Conservation (phyloP, 2,888 invertebrate species). For the Andrena chrysosceles region DNA sequence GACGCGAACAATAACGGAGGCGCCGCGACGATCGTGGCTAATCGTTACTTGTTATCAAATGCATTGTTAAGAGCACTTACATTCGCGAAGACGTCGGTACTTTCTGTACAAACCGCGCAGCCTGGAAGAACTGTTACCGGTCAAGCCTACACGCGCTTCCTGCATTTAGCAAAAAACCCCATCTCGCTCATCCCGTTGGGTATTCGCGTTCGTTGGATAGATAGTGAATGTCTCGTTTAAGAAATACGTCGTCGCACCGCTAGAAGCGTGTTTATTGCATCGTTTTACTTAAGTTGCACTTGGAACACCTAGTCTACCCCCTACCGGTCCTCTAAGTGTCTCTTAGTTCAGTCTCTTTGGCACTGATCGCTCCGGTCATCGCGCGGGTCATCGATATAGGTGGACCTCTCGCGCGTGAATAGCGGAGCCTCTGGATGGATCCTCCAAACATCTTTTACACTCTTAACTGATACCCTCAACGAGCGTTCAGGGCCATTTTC, state of each 20-base stretch:
- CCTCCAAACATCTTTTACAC: conserved; percentile 18
- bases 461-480: not conserved
- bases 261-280: conserved; percentile 61
- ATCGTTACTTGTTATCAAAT: conserved; percentile 59
- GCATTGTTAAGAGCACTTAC: conserved; percentile 69
- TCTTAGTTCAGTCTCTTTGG: conserved; percentile 63
- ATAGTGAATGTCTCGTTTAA: conserved; percentile 16
- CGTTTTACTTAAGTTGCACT: conserved; percentile 60
- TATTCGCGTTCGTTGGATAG: conserved; percentile 8
- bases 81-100: conserved; percentile 42
- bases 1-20: conserved; percentile 26
- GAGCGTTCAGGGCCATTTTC: not conserved
- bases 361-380: conserved; percentile 48
- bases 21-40: conserved; percentile 27
- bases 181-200: not conserved
- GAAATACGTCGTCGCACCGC: conserved; percentile 20
- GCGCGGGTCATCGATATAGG: conserved; percentile 25
- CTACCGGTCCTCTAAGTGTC: conserved; percentile 36
- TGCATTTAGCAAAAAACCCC: not conserved
- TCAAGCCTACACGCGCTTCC: conserved; percentile 4
- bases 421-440: not conserved
- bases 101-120: conserved; percentile 33
- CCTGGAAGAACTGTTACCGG: conserved; percentile 19
- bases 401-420: conserved; percentile 10
- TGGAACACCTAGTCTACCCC: conserved; percentile 35